Evolutionary conservation across 2,888 invertebrate species (phyloP).

Genomic region (Drosophila parthenogenetica): DNA sequence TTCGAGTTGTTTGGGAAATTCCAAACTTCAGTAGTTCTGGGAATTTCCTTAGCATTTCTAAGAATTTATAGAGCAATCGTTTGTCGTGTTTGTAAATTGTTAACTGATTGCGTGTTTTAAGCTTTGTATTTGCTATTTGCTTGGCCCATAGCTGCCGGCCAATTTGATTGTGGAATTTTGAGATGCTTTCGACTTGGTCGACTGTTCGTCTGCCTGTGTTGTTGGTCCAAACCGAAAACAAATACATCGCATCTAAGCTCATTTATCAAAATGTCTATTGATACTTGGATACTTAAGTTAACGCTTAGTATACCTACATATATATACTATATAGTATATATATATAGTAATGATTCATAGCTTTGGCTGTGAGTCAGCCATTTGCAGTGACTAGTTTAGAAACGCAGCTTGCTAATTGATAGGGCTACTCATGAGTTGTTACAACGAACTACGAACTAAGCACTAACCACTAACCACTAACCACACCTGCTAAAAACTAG

Average conservation of each 20-base stretch:
- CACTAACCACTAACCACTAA: conserved; percentile 18
- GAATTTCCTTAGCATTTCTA: neutral
- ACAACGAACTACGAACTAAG: conserved; percentile 43
- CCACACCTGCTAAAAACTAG: conserved; percentile 50
- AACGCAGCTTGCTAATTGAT: conserved; percentile 62
- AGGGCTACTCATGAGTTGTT: conserved; percentile 36
- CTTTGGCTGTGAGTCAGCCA: conserved; percentile 48
- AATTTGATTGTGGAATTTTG: conserved; percentile 72
- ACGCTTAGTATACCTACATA: conserved; percentile 25
- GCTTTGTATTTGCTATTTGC: conserved; percentile 57
- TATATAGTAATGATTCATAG: conserved; percentile 57
- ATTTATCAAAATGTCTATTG: conserved; percentile 78
- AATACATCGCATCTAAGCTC: conserved; percentile 55
- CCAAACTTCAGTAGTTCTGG: neutral
- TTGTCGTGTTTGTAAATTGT: neutral
- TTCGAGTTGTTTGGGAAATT: too few relatives aligned
- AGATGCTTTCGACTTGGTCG: conserved; percentile 54
- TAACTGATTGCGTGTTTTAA: conserved; percentile 21
- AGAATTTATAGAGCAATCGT: neutral
- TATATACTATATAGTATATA: neutral
- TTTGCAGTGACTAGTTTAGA: conserved; percentile 27
- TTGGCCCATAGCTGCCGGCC: conserved; percentile 78
- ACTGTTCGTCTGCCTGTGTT: conserved; percentile 32
- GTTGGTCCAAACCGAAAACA: conserved; percentile 45
- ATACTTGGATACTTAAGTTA: conserved; percentile 52